phyloP scores from a whole-genome alignment of 2,888 invertebrate species.

The Drosophila lutescens region DNA sequence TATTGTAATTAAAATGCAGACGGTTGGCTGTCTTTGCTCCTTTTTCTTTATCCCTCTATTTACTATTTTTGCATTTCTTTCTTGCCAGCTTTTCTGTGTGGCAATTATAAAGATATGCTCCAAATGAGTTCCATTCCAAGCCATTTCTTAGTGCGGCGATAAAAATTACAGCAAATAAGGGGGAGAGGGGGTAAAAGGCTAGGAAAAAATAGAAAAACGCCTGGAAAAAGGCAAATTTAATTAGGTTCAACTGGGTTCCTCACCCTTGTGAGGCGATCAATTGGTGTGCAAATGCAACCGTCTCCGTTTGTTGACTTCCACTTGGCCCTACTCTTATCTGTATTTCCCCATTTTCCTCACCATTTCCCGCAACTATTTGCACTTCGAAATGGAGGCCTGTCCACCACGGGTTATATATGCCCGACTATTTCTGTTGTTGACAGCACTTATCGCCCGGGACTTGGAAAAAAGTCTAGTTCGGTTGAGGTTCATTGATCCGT shows the following conservation, averaged over 20 bases:
- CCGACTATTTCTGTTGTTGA: conserved; percentile 50
- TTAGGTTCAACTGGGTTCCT: conserved; percentile 68
- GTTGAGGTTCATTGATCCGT: conserved; percentile 74
- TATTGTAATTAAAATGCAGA: conserved; percentile 80
- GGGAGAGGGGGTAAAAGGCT: conserved; percentile 4
- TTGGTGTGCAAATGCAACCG: conserved; percentile 60
- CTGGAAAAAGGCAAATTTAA: conserved; percentile 54
- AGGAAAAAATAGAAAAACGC: conserved; percentile 16
- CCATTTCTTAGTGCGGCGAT: conserved; percentile 47
- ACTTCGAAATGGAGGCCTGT: conserved; percentile 42
- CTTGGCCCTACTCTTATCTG: conserved; percentile 29
- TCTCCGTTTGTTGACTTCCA: conserved; percentile 49
- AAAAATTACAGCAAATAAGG: conserved; percentile 35
- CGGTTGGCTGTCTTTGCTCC: conserved; percentile 38
- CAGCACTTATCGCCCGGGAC: conserved; percentile 60
- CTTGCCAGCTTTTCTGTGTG: conserved; percentile 33
- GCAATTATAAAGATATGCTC: conserved; percentile 77
- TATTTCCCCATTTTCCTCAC: conserved; percentile 4
- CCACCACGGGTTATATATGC: conserved; percentile 13
- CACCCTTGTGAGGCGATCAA: conserved; percentile 52
- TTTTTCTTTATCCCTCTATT: conserved; percentile 36
- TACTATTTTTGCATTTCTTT: conserved; percentile 10
- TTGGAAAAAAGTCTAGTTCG: conserved; percentile 47
- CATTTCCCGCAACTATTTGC: conserved; percentile 37
- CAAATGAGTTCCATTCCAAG: conserved; percentile 50